Conservation (phyloP, 2,888 invertebrate species). For the Ophion obscuratus region DNA sequence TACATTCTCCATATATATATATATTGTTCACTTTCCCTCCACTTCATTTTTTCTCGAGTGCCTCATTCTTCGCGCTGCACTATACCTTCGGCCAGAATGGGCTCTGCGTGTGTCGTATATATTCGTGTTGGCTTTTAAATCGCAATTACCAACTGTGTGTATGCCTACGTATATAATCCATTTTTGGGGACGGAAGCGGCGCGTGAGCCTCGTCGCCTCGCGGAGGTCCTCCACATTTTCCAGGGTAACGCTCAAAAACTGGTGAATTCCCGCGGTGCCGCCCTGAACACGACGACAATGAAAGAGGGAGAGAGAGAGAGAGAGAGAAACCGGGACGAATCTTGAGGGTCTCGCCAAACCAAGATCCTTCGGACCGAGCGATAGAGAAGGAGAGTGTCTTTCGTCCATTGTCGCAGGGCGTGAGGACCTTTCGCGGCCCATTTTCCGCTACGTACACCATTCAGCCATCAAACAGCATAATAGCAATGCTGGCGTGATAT, state of each 20-base stretch:
- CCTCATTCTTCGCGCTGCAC: no score
- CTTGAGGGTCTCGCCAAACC: conserved; percentile 34
- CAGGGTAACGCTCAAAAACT: conserved; percentile 69
- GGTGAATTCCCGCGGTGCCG: conserved; percentile 61
- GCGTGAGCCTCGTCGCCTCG: conserved; percentile 52
- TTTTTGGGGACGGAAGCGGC: conserved; percentile 35
- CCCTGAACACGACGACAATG: conserved; percentile 55
- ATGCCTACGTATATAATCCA: conserved; percentile 8
- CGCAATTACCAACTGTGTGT: conserved; percentile 66
- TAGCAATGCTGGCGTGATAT: conserved; percentile 7
- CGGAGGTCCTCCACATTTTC: conserved; percentile 58
- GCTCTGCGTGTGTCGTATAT: conserved; percentile 42
- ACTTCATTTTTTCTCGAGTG: conserved; percentile 5
- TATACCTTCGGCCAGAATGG: conserved; percentile 32
- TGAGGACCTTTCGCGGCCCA: conserved; percentile 73
- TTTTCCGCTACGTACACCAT: conserved; percentile 74
- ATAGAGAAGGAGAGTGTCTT: conserved; percentile 43
- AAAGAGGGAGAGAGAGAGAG: not conserved
- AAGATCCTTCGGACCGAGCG: conserved; percentile 15
- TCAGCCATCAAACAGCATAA: conserved; percentile 68
- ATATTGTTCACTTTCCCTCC: conserved; percentile 37
- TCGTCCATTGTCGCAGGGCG: conserved; percentile 74
- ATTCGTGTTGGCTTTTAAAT: conserved; percentile 69
- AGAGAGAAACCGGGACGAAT: conserved; percentile 57
- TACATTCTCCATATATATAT: conserved; percentile 13